Conservation (phyloP, 2,797 vertebrate species). For the Arrhamphus sclerolepis region DNA sequence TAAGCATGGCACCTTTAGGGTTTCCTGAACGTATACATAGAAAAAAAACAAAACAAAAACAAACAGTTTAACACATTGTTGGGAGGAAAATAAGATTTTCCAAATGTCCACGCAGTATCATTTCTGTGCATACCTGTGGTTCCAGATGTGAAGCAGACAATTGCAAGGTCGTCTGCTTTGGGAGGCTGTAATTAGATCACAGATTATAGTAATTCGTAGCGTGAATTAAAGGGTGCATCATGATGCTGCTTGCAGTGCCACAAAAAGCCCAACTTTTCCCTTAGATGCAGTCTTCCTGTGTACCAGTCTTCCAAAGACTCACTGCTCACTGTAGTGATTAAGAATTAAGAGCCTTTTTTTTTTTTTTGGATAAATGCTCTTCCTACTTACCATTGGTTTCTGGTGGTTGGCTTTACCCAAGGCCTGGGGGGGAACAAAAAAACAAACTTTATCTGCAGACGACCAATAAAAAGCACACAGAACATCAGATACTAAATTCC, state of each 20-base stretch:
- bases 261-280: not conserved
- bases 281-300: not conserved
- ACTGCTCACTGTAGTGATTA: too few species aligned
- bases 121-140: constrained; percentile 87
- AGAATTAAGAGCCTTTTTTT: not conserved
- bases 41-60: constrained; percentile 34
- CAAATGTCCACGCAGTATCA: not conserved
- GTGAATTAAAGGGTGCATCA: not conserved
- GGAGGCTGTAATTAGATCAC: constrained; percentile 84
- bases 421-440: constrained; percentile 51
- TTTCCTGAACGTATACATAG: constrained; percentile 81
- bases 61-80: not conserved
- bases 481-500: too few species aligned
- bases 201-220: constrained; percentile 25
- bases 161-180: constrained; percentile 88
- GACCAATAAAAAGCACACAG: too few species aligned
- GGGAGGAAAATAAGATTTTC: not conserved
- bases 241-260: not conserved
- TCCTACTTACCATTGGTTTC: constrained; percentile 73
- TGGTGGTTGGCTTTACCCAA: constrained; percentile 73
- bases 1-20: constrained; percentile 94
- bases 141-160: constrained; percentile 98
- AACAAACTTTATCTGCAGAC: not conserved
- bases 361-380: not conserved
- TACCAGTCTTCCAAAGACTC: too few species aligned